phyloP scores from a whole-genome alignment of 2,888 invertebrate species.

The Eretmocerus hayati region DNA sequence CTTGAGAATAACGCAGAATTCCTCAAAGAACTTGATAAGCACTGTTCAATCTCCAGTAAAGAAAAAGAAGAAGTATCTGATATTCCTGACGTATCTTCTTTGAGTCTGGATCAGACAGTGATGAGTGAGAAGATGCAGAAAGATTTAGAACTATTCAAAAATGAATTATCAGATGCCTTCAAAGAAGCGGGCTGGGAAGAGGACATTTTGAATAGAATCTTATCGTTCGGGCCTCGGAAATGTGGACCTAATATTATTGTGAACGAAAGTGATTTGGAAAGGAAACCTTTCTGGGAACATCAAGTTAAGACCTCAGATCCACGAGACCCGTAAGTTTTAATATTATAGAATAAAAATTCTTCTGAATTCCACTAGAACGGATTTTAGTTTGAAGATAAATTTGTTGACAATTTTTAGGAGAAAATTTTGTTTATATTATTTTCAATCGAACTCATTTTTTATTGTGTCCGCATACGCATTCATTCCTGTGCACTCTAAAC shows the following conservation, averaged over 20 bases:
- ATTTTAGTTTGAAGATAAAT: no score
- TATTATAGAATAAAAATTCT: slow-evolving; percentile 8
- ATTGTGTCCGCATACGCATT: no score
- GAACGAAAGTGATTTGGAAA: slow-evolving; percentile 68
- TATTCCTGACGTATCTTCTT: slow-evolving; percentile 20
- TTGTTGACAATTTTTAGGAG: no score
- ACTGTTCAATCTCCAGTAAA: slow-evolving; percentile 40
- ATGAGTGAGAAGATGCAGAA: slow-evolving; percentile 36
- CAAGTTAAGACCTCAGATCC: slow-evolving; percentile 31
- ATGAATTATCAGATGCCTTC: slow-evolving; percentile 57
- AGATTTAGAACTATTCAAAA: slow-evolving; percentile 46
- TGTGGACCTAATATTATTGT: slow-evolving; percentile 86
- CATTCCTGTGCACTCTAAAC: no score
- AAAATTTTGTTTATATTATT: no score
- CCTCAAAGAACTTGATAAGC: slow-evolving; percentile 58
- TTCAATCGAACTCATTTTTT: no score
- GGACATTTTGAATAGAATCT: slow-evolving; percentile 61
- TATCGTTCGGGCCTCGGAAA: slow-evolving; percentile 87
- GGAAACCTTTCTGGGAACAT: slow-evolving; percentile 51
- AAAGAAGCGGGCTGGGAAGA: slow-evolving; percentile 50
- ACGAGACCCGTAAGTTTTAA: slow-evolving; percentile 35
- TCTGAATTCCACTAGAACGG: no score
- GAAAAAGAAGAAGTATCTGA: slow-evolving; percentile 18
- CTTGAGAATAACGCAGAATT: slow-evolving; percentile 66
- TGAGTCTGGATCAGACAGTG: slow-evolving; percentile 27